phyloP scores from a whole-genome alignment of 2,888 invertebrate species.

The Margaritifera margaritifera region DNA sequence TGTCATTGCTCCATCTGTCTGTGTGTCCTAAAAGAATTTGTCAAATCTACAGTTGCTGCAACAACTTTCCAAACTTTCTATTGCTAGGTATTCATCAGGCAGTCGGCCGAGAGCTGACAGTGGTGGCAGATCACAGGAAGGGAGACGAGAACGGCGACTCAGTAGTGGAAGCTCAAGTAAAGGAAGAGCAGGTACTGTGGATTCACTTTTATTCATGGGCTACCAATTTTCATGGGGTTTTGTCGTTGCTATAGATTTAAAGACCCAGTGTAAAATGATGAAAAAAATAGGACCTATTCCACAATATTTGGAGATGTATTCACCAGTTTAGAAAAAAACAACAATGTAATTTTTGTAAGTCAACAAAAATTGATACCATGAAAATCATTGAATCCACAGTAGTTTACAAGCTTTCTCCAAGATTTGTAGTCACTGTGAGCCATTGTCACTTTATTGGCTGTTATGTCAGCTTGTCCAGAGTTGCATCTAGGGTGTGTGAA shows the following conservation, averaged over 20 bases:
- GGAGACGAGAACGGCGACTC: conserved; percentile 50
- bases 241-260: neutral
- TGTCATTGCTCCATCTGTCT: neutral
- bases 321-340: too few relatives aligned
- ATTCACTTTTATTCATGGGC: neutral
- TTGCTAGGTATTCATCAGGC: conserved; percentile 17
- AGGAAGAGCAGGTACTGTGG: conserved; percentile 50
- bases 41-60: neutral
- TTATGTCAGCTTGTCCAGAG: too few relatives aligned
- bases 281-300: too few relatives aligned
- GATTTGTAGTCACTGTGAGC: too few relatives aligned
- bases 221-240: neutral
- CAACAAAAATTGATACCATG: too few relatives aligned
- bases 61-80: neutral
- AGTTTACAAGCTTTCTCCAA: too few relatives aligned
- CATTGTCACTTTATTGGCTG: too few relatives aligned
- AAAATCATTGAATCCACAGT: too few relatives aligned
- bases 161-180: conserved; percentile 60
- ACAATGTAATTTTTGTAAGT: too few relatives aligned
- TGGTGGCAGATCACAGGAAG: conserved; percentile 43
- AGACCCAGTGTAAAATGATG: too few relatives aligned
- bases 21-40: neutral
- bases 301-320: too few relatives aligned
- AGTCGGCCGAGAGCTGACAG: conserved; percentile 19
- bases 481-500: too few relatives aligned